Percentiles rank a stretch among this genome's conserved stretches.
These are phyloP conservation scores for Rambutsinella grinnellia DNA, from an alignment of 2,888 invertebrate species.

Conservation along the genomic window DNA sequence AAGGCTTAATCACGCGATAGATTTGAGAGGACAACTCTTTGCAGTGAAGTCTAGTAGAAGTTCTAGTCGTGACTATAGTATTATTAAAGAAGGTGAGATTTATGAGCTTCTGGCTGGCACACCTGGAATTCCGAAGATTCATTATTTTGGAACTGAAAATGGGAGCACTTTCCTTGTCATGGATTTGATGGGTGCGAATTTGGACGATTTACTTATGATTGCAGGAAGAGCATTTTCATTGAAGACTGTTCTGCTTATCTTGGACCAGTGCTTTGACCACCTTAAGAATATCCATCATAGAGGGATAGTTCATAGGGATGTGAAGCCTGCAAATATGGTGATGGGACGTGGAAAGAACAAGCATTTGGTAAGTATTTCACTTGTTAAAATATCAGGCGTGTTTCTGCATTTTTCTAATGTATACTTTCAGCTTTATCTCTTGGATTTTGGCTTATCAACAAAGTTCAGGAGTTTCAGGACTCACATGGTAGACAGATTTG, in stretches of 20 bases:
- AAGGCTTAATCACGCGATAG: background rate
- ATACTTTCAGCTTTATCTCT: constrained; percentile 1
- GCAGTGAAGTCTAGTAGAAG: background rate
- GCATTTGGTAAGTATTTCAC: background rate
- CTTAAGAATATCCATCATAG: constrained; percentile 99
- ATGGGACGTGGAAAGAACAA: constrained; percentile 88
- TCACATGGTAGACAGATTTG: background rate
- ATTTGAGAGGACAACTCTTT: background rate
- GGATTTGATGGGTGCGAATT: constrained; percentile 97
- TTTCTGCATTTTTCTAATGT: background rate
- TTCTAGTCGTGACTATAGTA: background rate
- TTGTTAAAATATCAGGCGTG: too few species aligned
- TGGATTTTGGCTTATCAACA: constrained; percentile 21
- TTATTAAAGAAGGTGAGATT: background rate
- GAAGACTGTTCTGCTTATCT: constrained; percentile 99
- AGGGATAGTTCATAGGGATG: constrained; percentile 99
- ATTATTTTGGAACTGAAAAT: background rate
- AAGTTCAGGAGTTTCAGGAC: background rate
- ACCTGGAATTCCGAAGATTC: background rate
- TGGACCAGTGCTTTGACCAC: constrained; percentile 93
- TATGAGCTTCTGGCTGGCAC: background rate
- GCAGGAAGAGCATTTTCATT: constrained; percentile 99
- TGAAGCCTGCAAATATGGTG: constrained; percentile 97
- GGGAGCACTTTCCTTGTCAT: constrained; percentile 76
- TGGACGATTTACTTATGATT: constrained; percentile 99